Base-by-base conservation (phyloP, 2,888 invertebrate genomes). In the Phrixothrix hirtus region DNA sequence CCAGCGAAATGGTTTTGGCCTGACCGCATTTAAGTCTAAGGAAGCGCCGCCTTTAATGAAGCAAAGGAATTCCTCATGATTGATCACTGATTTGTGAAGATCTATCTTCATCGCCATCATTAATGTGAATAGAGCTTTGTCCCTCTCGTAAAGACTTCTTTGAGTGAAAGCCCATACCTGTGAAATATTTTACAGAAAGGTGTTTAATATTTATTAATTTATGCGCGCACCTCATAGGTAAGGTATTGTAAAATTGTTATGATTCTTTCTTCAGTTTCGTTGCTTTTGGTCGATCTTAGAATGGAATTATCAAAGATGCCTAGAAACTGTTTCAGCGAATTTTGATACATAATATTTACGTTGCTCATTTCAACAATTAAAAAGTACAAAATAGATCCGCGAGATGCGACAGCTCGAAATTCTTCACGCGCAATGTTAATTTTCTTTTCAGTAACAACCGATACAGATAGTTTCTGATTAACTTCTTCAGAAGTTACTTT, bases 41-140 rank as follows among this genome's bases (percentile, higher is more conserved):
- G 95, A 95, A 6, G 96, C 96, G 1, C 96, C 96, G 25, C 95
- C 96, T 78, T 97, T 97, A 48, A 97, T 95, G 64, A 97, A 94
- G 0, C 91, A 88, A 83, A 92, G 88, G 72, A 97, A 97, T 75
- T 97, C 96, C 34, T 91, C 89, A 64, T 92, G 92, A 0, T 87
- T 87, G 56, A 97, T 89, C 27, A 83, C 78, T 0, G 84, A 87
- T 32, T 87, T 84, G 62, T 94, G 88, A 59, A 92, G 85, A 74
- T 96, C 95, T 59, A 97, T 93, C 78, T 97, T 97, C 80, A 97
- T 90, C 0, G 93, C 95, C 74, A 97, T 79, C 87, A 97, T 91
- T 16, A 97, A 75, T 0, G 96, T 95, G 69, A 95, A 97, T 7
- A 96, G 77, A 35, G 92, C 86, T 74, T 96, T 95, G 73, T 97